Base-by-base conservation (phyloP, 2,797 vertebrate species). In the Sebastiscus tertius region DNA sequence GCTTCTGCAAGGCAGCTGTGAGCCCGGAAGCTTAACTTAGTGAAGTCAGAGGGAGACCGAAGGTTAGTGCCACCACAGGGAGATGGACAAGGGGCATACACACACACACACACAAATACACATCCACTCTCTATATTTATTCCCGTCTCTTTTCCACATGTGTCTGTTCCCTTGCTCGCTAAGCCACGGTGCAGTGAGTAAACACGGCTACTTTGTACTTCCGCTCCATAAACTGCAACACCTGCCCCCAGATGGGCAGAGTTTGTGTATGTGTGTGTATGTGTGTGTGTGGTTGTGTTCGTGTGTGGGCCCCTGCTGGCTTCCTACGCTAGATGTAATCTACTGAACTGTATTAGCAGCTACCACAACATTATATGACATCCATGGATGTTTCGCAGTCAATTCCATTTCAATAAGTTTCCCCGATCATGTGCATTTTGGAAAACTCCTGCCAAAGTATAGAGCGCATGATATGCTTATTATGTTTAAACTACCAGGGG, bases 211-310 rank as follows among this genome's bases (percentile, higher is more conserved):
- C 85, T 91, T 89, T 93, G 82, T 80, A 92, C 84, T 95, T 94
- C 89, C 70, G 93, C 94, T 95, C 92, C 89, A 95, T 92, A 94
- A 92, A 94, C 83, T 90, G 79, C 87, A 88, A 89, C 92, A 93
- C 93, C 93, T 94, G 92, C 86, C 89, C 84, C 89, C 81, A 90
- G 86, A 90, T 82, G 58, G 75, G 75, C 12, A 64, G 68, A 68
- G 65, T 81, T 12, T 81, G 75, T 81, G 80, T 76, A 59, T 72
- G 33, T 8, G 16, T 34, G 46, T 75, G 74, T 69, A n/a, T 61
- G 55, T 71, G 46, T 71, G 65, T 63, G 77, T 62, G 52, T 74
- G 80, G 71, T 67, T 78, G 81, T 39, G 80, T 66, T 22, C 9
- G 33, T 69, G 81, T 42, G 79, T 67, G 79, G 79, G 81, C 71